These are phyloP conservation scores for Gryllus bimaculatus DNA, from an alignment of 1,140 invertebrate species.

Conservation along the genomic window DNA sequence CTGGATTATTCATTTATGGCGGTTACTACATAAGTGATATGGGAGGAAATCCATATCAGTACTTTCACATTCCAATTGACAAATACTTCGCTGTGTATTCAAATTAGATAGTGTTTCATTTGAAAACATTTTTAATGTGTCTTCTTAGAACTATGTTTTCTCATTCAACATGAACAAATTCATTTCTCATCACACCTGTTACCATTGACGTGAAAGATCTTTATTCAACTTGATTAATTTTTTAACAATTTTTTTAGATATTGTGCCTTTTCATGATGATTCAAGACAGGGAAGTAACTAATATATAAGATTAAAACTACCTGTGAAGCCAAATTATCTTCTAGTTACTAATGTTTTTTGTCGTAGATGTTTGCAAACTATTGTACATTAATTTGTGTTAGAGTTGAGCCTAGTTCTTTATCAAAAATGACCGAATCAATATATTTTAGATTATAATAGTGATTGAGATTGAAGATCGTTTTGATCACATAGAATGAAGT, in stretches of 20 bases:
- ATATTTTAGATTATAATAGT: constrained; percentile 6
- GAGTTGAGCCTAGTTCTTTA: constrained; percentile 15
- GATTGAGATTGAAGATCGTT: constrained; percentile 1
- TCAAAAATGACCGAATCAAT: constrained; percentile 7
- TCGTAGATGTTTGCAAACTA: constrained; percentile 15
- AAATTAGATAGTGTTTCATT: background rate
- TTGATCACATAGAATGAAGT: constrained; percentile 8
- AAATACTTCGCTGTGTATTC: background rate
- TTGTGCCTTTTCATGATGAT: constrained; percentile 21
- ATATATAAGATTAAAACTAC: constrained; percentile 17
- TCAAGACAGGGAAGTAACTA: constrained; percentile 16
- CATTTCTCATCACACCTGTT: background rate
- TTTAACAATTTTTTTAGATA: constrained; percentile 18
- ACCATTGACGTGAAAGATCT: background rate
- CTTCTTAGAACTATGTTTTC: background rate
- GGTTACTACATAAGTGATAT: background rate
- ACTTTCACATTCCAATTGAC: constrained; percentile 1
- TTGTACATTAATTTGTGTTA: constrained; percentile 12
- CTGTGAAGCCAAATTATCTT: constrained; percentile 18
- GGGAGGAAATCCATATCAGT: background rate
- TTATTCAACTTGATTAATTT: constrained; percentile 8
- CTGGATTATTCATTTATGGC: background rate
- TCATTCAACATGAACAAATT: background rate
- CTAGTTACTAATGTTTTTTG: constrained; percentile 18
- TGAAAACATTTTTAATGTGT: background rate